phyloP scores from a whole-genome alignment of 2,797 vertebrate genomes.

The Tokudaia tokunoshimensis region DNA sequence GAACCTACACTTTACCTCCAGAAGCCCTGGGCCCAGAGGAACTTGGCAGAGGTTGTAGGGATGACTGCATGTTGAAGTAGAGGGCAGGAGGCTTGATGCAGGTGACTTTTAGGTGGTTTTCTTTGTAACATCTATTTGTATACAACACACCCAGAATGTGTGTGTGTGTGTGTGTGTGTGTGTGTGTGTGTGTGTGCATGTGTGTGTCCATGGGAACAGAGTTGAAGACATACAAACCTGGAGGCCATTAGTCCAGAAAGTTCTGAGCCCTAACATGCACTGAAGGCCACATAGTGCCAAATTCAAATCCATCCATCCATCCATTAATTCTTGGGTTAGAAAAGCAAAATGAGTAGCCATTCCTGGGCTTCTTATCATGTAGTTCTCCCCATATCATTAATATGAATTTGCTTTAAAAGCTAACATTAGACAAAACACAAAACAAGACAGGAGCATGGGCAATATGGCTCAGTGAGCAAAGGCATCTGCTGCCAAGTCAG shows the following conservation, averaged over 20 bases:
- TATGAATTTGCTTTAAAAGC: constrained; percentile 7
- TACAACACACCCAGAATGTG: neutral
- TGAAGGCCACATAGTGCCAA: neutral
- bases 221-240: neutral
- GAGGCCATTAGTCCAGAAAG: neutral
- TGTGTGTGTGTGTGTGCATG: neutral
- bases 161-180: neutral
- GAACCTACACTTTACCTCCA: neutral
- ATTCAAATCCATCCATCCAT: neutral
- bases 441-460: neutral
- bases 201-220: neutral
- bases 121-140: neutral
- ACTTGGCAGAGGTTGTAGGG: neutral
- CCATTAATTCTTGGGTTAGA: neutral
- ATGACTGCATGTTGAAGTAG: neutral
- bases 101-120: neutral
- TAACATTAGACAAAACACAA: neutral
- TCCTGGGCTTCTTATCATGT: neutral
- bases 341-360: neutral
- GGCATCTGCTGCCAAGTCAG: neutral
- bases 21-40: neutral
- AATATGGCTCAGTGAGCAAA: neutral
- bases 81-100: neutral
- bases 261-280: neutral
- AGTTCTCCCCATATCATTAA: neutral